A percentile compares a stretch with the other conserved stretches of the same genome.
phyloP scores from a whole-genome alignment of 2,888 invertebrate species.

The Hypomecis atomaria region DNA sequence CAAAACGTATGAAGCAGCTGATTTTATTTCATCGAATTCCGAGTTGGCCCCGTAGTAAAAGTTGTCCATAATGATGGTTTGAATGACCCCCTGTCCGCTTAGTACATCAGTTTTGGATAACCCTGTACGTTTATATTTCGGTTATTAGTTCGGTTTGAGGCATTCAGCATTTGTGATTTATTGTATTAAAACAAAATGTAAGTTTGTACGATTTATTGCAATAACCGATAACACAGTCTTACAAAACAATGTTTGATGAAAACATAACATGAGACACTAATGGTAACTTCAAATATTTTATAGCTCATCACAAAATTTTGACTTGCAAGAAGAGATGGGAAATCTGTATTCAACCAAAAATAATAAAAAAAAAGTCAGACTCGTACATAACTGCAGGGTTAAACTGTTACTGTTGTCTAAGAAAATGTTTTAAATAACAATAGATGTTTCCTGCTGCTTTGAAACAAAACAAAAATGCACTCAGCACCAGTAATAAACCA shows the following conservation, averaged over 20 bases:
- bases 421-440: constrained; percentile 15
- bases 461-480: constrained; percentile 64
- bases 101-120: no score
- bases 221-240: constrained; percentile 82
- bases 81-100: no score
- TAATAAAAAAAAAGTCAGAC: constrained; percentile 38
- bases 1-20: no score
- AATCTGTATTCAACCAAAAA: constrained; percentile 43
- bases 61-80: no score
- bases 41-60: no score
- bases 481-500: constrained; percentile 71
- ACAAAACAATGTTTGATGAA: constrained; percentile 74
- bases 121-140: no score
- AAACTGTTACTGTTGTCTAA: constrained; percentile 42
- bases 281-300: constrained; percentile 76
- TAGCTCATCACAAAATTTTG: constrained; percentile 69
- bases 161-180: no score
- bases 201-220: constrained; percentile 81
- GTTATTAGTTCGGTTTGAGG: no score
- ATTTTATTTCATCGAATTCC: no score
- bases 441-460: constrained; percentile 39
- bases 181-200: constrained; percentile 30
- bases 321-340: constrained; percentile 52
- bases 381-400: constrained; percentile 23
- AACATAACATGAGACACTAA: constrained; percentile 71